These are phyloP conservation scores for Tachysurus fulvidraco DNA, from an alignment of 2,113 vertebrate species.

Conservation along the genomic window DNA sequence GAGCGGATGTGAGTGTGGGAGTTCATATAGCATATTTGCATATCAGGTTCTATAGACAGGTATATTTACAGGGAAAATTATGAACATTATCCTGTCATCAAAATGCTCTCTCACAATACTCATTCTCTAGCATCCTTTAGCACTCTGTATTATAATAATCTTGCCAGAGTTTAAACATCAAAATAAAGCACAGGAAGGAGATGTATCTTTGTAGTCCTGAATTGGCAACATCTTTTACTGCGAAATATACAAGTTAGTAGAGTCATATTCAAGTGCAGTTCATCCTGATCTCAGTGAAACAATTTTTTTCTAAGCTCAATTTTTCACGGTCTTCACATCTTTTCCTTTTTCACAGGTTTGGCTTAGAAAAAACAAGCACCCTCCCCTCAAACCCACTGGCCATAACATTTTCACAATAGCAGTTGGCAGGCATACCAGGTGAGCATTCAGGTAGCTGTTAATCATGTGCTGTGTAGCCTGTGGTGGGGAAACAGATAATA, in stretches of 20 bases:
- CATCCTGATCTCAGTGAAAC: not conserved
- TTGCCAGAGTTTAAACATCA: not conserved
- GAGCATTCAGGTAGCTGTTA: constrained; percentile 44
- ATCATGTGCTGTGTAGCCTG: constrained; percentile 30
- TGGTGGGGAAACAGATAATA: constrained; percentile 30
- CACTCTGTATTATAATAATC: not conserved
- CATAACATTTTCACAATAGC: constrained; percentile 20
- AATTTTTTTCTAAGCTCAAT: not conserved
- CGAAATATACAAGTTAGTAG: not conserved
- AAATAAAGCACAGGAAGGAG: not conserved
- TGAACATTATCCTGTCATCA: constrained; percentile 25
- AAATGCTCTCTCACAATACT: not conserved
- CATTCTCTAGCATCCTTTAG: not conserved
- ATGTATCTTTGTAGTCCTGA: not conserved
- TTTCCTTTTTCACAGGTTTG: constrained; percentile 1
- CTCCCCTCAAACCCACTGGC: not conserved
- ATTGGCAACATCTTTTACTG: not conserved
- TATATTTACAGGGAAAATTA: constrained; percentile 23
- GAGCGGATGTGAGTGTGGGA: constrained; percentile 59
- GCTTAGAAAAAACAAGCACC: not conserved
- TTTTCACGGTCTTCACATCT: not conserved
- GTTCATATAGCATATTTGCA: constrained; percentile 50
- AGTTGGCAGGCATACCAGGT: constrained; percentile 44
- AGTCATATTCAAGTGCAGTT: not conserved
- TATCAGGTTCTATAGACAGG: not conserved